Evolutionary conservation across 2,113 vertebrate genomes (phyloP), one percentile per base, ranked within the genome.

Genomic region (Struthidea cinerea): DNA sequence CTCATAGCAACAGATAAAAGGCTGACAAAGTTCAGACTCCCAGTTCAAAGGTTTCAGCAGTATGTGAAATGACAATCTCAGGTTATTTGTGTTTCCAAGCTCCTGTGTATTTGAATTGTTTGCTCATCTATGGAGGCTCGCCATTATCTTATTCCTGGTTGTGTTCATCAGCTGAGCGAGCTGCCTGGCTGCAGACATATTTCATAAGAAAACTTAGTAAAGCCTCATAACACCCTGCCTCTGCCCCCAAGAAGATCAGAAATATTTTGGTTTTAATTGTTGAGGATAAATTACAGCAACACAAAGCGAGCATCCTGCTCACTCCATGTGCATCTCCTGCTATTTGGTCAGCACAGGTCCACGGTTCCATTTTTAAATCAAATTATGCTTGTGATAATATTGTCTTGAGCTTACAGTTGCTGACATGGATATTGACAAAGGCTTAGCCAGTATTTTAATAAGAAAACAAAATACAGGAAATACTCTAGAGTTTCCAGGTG

Each of bases 311-410:
- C 53, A 82, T 85, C 86, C 94, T 64, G 53, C 94, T 93, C 17
- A 3, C 44, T 84, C 90, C 22, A 1, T n/a, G 20, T 7, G 3
- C 8, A 9, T 89, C 93, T 97, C 97, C 92, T 75, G 84, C 97
- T 97, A 94, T 96, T 97, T 96, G 98, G 98, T 98, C 98, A 98
- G 98, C 98, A 90, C 96, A 97, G 97, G 97, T 97, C 98, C 96
- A 96, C 97, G 65, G 95, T 98, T 98, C 98, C 97, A 98, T 98
- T 98, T 98, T 98, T 97, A 98, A 98, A 98, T 98, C 98, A 99
- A 99, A 99, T 99, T 99, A 99, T 98, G 98, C 98, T 97, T 97
- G 97, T 97, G 98, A 98, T 99, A 98, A 98, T 99, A 99, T 98
- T 98, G 98, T 98, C 98, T 98, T 98, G 97, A 98, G 98, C 98